Base-by-base conservation (phyloP, 2,113 vertebrate genomes). In the Salvelinus sp. region DNA sequence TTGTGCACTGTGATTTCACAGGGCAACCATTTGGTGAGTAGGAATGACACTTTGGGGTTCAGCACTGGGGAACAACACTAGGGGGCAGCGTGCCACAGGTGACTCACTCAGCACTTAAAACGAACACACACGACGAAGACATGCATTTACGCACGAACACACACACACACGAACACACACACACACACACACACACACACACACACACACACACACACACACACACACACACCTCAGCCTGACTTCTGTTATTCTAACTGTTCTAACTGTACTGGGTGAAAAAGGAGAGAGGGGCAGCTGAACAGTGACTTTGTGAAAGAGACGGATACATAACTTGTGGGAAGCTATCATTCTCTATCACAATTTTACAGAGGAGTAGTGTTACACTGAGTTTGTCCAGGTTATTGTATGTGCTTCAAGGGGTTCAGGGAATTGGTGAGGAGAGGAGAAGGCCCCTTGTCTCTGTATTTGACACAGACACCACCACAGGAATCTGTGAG, bases 401-500 rank as follows among this genome's bases (percentile, higher is more conserved):
- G 6, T 23, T 54, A 5, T 16, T 18, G 16, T 16, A 54, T 14
- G 50, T 54, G 16, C 16, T 54, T 6, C 38, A 44, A 12, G 50
- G 50, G 50, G 50, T 14, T 54, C 16, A 16, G 50, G 16, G 12
- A 54, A 5, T 18, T 54, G 18, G 18, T 0, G n/a, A 60, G 9
- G 20, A 16, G 20, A 33, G 6, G 6, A 27, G 50, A 33, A 20
- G 4, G 18, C 9, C 9, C 20, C 12, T 38, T 18, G 33, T 14
- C 58, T 73, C n/a, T 23, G 3, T n/a, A 72, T 78, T 84, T 85
- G 80, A 86, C 80, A 85, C 81, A 73, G 80, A 76, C 70, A 80
- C 74, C 25, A 81, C 85, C 85, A 77, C 82, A 82, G 83, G 84
- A 81, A 79, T 87, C 57, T 67, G 67, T 84, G 75, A 48, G 60